A percentile compares a stretch with the other conserved stretches of the same genome.
Evolutionary conservation across 2,797 vertebrate species (phyloP).

Genomic region (Sphenodon punctatus): DNA sequence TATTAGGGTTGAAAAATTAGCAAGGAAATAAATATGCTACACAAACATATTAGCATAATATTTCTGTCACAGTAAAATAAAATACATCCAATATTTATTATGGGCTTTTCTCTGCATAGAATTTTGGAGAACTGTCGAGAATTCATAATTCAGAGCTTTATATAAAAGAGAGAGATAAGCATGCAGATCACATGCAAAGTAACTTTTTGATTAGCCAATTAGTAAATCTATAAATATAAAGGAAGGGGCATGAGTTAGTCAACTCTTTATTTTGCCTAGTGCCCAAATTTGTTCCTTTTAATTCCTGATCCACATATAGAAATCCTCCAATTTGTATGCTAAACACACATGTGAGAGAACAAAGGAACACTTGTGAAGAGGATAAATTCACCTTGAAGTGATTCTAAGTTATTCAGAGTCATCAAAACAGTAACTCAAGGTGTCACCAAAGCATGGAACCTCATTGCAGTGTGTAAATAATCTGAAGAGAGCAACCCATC

Average conservation of each 20-base stretch:
- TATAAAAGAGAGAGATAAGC: conserved; percentile 18
- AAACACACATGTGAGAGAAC: conserved; percentile 20
- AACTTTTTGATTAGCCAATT: conserved; percentile 21
- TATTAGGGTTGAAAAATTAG: background rate
- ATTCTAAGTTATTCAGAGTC: conserved; percentile 27
- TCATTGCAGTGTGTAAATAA: conserved; percentile 46
- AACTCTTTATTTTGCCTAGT: background rate
- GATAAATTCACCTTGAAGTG: conserved; percentile 42
- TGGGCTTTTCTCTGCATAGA: conserved; percentile 26
- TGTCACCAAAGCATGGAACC: conserved; percentile 31
- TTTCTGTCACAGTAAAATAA: background rate
- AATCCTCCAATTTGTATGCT: conserved; percentile 15
- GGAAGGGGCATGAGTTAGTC: background rate
- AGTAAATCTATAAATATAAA: conserved; percentile 7
- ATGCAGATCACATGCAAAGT: background rate
- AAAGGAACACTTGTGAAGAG: conserved; percentile 27
- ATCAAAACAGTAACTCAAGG: conserved; percentile 48
- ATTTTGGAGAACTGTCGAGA: conserved; percentile 7
- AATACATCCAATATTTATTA: background rate
- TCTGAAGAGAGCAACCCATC: conserved; percentile 44
- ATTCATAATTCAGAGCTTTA: background rate
- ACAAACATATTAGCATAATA: background rate
- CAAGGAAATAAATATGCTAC: background rate
- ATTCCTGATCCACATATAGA: conserved; percentile 6
- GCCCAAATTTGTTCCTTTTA: conserved; percentile 4